Percentiles rank a stretch among this genome's conserved stretches.
Conservation (phyloP, 1,140 invertebrate species). For the Dermatophagoides farinae region DNA sequence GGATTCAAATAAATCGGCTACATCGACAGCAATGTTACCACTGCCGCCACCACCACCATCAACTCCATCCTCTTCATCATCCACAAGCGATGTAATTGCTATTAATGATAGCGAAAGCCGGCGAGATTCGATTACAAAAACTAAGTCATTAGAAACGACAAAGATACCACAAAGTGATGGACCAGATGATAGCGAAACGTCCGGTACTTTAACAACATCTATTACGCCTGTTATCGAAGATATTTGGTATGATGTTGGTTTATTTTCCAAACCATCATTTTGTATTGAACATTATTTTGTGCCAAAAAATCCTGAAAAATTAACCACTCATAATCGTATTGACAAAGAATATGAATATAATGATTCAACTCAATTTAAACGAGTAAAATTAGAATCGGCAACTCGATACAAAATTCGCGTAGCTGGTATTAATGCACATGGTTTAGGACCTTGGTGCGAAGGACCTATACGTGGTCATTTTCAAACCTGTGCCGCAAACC, state of each 20-base stretch:
- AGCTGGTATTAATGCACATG: constrained; percentile 82
- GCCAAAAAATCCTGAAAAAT: constrained; percentile 17
- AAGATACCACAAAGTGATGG: constrained; percentile 18
- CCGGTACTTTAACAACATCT: background rate
- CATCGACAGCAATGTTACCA: background rate
- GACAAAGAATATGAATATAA: too few species aligned
- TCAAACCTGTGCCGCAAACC: constrained; percentile 87
- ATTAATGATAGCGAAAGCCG: too few species aligned
- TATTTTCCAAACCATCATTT: constrained; percentile 24
- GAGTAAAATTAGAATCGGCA: constrained; percentile 37
- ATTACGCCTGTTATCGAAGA: constrained; percentile 25
- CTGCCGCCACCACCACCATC: too few species aligned
- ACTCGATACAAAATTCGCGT: constrained; percentile 94
- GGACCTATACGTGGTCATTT: constrained; percentile 50
- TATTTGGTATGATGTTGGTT: constrained; percentile 63
- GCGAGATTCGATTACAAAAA: background rate
- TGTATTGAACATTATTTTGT: constrained; percentile 35
- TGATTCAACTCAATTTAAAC: background rate
- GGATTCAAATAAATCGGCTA: too few species aligned
- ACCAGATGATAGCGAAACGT: constrained; percentile 13
- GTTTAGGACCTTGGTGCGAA: constrained; percentile 81
- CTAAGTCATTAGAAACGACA: background rate
- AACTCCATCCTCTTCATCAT: too few species aligned
- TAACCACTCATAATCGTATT: background rate
- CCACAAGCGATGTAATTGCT: too few species aligned